These are phyloP conservation scores for Lacanobia oleracea DNA, from an alignment of 2,888 invertebrate species.

Conservation along the genomic window DNA sequence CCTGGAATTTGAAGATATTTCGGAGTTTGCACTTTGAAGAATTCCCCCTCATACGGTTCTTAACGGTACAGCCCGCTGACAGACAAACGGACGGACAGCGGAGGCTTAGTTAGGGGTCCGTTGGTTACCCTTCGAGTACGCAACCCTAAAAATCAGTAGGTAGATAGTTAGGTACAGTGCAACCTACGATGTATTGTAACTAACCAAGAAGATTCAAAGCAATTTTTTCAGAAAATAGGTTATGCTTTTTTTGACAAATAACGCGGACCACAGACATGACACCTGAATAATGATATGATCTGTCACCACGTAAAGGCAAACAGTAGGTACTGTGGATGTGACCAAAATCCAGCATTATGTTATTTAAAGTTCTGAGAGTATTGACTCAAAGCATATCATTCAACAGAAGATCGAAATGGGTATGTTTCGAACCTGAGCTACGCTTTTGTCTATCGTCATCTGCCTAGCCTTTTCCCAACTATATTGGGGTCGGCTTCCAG, in stretches of 20 bases:
- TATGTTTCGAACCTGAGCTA: neutral
- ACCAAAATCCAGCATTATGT: neutral
- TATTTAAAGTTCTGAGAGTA: neutral
- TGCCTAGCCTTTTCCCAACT: no score
- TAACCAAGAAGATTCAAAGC: neutral
- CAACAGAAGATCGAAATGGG: neutral
- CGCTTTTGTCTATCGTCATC: neutral
- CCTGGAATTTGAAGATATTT: no score
- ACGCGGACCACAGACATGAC: neutral
- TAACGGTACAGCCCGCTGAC: no score
- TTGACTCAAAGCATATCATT: neutral
- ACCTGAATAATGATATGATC: neutral
- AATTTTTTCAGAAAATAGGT: neutral
- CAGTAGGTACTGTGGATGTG: neutral
- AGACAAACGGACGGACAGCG: no score
- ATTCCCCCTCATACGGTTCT: no score
- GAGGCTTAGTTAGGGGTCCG: no score
- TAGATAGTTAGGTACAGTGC: no score
- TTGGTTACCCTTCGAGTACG: no score
- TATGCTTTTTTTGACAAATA: neutral
- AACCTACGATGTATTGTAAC: no score
- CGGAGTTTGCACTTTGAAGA: no score
- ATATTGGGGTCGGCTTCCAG: no score
- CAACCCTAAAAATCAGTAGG: no score
- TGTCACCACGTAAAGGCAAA: neutral